Conservation (phyloP, 1,140 invertebrate genomes). For the Sycophaga agraensis region DNA sequence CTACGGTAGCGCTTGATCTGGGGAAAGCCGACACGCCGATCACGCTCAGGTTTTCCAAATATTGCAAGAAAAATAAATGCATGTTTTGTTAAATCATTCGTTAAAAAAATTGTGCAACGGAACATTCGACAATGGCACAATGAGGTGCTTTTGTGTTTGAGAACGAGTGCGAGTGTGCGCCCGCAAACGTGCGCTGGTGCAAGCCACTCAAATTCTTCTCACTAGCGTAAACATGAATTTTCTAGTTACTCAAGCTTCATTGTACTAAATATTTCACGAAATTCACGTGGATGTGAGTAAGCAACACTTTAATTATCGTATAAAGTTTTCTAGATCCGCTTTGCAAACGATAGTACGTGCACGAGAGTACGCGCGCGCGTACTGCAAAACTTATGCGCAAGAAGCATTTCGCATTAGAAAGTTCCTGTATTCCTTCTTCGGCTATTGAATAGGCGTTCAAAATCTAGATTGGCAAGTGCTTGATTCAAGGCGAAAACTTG, state of each 20-base stretch:
- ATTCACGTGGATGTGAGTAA: not conserved
- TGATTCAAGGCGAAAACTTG: no score
- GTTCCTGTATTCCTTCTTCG: no score
- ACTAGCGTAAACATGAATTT: not conserved
- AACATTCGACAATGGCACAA: conserved; percentile 6
- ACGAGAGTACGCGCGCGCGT: not conserved
- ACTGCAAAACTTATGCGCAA: no score
- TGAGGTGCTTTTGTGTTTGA: not conserved
- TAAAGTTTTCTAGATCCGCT: not conserved
- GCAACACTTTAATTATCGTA: conserved; percentile 2
- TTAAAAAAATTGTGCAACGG: conserved; percentile 7
- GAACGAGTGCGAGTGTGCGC: no score
- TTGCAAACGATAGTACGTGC: not conserved
- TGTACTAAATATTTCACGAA: conserved; percentile 15
- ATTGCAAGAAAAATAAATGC: not conserved
- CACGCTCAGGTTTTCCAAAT: no score
- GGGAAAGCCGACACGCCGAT: no score
- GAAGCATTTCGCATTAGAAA: conserved; percentile 24
- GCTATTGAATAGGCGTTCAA: conserved; percentile 13
- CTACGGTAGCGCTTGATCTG: no score
- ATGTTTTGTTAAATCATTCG: conserved; percentile 11
- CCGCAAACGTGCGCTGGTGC: not conserved
- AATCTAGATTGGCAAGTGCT: conserved; percentile 1
- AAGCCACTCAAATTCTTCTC: conserved; percentile 17
- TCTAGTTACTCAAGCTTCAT: conserved; percentile 4